phyloP scores from a whole-genome alignment of 2,888 invertebrate species.

The Cryptosula pallasiana region DNA sequence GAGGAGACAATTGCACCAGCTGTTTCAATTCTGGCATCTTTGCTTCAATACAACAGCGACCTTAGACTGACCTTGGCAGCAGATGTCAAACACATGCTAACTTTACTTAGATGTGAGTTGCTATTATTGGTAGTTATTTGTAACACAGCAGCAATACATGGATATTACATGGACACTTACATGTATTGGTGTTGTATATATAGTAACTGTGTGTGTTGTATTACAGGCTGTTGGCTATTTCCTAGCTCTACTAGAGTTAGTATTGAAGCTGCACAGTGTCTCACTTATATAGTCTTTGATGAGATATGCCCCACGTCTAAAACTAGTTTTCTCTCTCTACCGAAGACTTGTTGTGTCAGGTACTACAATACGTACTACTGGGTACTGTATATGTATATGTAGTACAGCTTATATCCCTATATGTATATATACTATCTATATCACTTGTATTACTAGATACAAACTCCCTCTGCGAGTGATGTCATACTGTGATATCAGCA shows the following conservation, averaged over 20 bases:
- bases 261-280: constrained; percentile 23
- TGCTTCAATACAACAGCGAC: constrained; percentile 1
- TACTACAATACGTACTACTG: too few relatives aligned
- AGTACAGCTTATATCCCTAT: too few relatives aligned
- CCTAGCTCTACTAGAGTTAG: background rate
- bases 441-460: too few relatives aligned
- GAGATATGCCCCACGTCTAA: background rate
- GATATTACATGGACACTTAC: background rate
- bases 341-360: constrained; percentile 15
- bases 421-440: too few relatives aligned
- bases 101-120: constrained; percentile 18
- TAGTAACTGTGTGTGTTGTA: too few relatives aligned
- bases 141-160: too few relatives aligned
- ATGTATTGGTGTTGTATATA: background rate
- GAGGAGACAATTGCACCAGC: background rate
- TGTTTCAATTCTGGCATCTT: constrained; percentile 12
- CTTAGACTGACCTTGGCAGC: background rate
- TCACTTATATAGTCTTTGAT: background rate
- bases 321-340: background rate
- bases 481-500: constrained; percentile 40
- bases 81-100: background rate
- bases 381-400: too few relatives aligned
- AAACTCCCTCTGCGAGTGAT: constrained; percentile 42
- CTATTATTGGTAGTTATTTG: too few relatives aligned
- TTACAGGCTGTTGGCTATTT: constrained; percentile 16